phyloP scores from a whole-genome alignment of 2,888 invertebrate genomes.

The Lithophane socia region DNA sequence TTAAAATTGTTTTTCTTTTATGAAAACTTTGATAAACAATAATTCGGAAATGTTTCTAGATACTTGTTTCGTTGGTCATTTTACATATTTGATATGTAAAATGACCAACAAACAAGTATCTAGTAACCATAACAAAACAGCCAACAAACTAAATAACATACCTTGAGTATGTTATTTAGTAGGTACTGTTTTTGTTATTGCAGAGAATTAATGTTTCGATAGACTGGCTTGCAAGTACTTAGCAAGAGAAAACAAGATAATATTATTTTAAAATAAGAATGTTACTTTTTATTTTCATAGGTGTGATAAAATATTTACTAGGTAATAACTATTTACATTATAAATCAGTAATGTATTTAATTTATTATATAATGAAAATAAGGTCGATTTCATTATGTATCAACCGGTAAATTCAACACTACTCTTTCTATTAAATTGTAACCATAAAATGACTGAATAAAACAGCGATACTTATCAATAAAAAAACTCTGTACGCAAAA shows the following conservation, averaged over 20 bases:
- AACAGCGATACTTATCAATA: neutral
- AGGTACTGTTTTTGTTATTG: constrained; percentile 33
- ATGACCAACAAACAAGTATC: too few relatives aligned
- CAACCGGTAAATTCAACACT: neutral
- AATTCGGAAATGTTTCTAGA: constrained; percentile 34
- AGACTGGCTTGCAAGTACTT: constrained; percentile 5
- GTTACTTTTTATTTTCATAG: too few relatives aligned
- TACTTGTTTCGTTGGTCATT: neutral
- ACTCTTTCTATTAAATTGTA: neutral
- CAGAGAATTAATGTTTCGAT: constrained; percentile 14
- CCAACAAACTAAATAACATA: too few relatives aligned
- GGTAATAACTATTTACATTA: too few relatives aligned
- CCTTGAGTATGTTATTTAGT: constrained; percentile 5
- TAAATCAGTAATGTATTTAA: too few relatives aligned
- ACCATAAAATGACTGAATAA: neutral
- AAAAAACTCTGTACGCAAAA: constrained; percentile 12
- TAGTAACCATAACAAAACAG: too few relatives aligned
- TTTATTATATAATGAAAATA: neutral
- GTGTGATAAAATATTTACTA: too few relatives aligned
- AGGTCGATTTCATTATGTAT: neutral
- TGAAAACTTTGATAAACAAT: constrained; percentile 28
- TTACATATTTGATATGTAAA: too few relatives aligned
- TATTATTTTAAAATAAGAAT: neutral
- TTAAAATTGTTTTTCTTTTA: constrained; percentile 29
- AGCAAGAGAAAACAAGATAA: constrained; percentile 21